Evolutionary conservation across 1,140 invertebrate species (phyloP).

Genomic region (Epicauta chinensis): DNA sequence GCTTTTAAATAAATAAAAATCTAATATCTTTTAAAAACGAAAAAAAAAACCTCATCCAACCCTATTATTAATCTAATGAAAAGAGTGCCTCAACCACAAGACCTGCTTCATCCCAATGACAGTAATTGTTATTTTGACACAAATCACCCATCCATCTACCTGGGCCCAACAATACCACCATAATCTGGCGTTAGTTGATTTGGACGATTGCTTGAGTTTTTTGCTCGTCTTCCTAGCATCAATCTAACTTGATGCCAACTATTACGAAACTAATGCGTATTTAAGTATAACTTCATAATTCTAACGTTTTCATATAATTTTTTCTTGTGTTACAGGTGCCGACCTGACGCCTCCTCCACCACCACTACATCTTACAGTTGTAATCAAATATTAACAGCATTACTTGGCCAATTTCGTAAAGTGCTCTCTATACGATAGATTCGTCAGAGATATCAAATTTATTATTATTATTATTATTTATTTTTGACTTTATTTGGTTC

Average conservation of each 20-base stretch:
- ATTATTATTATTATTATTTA: too few species aligned
- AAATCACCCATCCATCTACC: conserved; percentile 6
- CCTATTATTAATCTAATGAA: conserved; percentile 30
- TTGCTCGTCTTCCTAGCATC: too few species aligned
- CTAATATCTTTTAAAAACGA: too few species aligned
- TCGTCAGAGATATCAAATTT: too few species aligned
- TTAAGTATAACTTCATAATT: conserved; percentile 23
- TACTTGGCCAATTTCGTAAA: conserved; percentile 18
- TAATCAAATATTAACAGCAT: conserved; percentile 7
- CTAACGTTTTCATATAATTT: conserved; percentile 8
- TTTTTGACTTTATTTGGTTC: too few species aligned
- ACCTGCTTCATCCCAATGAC: conserved; percentile 20
- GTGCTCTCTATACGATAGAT: conserved; percentile 16
- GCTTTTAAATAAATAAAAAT: too few species aligned
- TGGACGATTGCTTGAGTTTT: too few species aligned
- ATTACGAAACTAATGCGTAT: conserved; percentile 26
- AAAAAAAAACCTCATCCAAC: conserved; percentile 12
- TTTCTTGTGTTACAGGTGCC: conserved; percentile 24
- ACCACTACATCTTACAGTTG: conserved; percentile 2
- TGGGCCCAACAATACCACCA: too few species aligned
- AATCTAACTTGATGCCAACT: too few species aligned
- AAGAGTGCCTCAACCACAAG: conserved; percentile 21
- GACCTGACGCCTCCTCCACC: neutral
- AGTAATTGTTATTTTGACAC: conserved; percentile 28
- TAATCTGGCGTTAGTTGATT: too few species aligned